These are phyloP conservation scores for Adelognathus sp. DNA, from an alignment of 2,888 invertebrate species.

Conservation along the genomic window DNA sequence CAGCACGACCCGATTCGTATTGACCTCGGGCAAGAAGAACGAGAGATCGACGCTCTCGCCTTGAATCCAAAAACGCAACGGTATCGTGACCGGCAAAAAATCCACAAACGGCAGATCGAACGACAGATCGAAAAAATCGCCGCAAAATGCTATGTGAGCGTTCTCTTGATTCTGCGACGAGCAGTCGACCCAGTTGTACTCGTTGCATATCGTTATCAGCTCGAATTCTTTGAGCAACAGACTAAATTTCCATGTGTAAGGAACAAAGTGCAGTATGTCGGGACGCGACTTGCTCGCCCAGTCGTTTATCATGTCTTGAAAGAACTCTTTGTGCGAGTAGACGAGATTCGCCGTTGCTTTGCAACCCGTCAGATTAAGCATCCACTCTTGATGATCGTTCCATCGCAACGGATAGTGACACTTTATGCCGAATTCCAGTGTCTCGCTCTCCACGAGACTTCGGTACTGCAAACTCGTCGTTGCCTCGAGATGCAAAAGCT, in stretches of 20 bases:
- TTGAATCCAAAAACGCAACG: slow-evolving; percentile 96
- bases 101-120: slow-evolving; percentile 97
- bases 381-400: slow-evolving; percentile 99
- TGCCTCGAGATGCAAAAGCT: slow-evolving; percentile 95
- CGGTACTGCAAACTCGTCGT: slow-evolving; percentile 97
- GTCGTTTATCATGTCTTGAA: slow-evolving; percentile 97
- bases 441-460: slow-evolving; percentile 96
- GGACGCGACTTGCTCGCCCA: slow-evolving; percentile 97
- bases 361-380: slow-evolving; percentile 94
- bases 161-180: slow-evolving; percentile 98
- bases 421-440: slow-evolving; percentile 93
- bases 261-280: slow-evolving; percentile 96
- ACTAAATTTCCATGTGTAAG: slow-evolving; percentile 97
- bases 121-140: slow-evolving; percentile 95
- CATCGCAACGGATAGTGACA: slow-evolving; percentile 96
- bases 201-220: slow-evolving; percentile 95
- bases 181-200: slow-evolving; percentile 99
- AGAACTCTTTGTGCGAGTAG: slow-evolving; percentile 97
- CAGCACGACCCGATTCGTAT: slow-evolving; percentile 92
- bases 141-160: slow-evolving; percentile 96
- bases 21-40: slow-evolving; percentile 95
- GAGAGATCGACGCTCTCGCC: slow-evolving; percentile 96
- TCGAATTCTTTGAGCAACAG: slow-evolving; percentile 97
- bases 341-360: slow-evolving; percentile 96
- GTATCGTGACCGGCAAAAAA: slow-evolving; percentile 94